These are phyloP conservation scores for Pionites leucogaster DNA, from an alignment of 2,113 vertebrate species.

Conservation along the genomic window DNA sequence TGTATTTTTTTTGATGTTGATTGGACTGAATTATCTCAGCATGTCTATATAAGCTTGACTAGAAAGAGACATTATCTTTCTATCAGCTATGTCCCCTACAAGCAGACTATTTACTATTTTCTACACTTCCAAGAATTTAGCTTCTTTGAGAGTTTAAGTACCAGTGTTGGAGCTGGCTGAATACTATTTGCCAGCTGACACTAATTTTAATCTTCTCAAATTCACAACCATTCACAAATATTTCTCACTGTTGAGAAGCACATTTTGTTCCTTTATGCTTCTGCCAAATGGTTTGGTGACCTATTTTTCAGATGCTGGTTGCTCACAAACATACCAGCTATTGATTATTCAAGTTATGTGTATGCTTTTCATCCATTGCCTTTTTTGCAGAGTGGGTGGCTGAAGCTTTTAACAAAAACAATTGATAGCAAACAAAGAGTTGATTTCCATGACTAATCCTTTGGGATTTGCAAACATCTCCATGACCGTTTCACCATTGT, in stretches of 20 bases:
- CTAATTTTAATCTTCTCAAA: background rate
- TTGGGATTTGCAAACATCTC: background rate
- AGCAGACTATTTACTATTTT: background rate
- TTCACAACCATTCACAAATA: background rate
- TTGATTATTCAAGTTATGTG: background rate
- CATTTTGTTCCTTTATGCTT: background rate
- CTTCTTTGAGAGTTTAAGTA: background rate
- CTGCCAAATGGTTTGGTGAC: background rate
- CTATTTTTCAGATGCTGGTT: background rate
- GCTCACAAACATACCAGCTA: background rate
- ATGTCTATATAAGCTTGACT: background rate
- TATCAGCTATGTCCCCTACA: background rate
- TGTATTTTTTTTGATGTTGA: background rate
- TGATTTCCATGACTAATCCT: background rate
- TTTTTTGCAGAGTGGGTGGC: background rate
- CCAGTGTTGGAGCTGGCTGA: background rate
- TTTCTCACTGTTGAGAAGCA: background rate
- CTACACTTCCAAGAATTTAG: background rate
- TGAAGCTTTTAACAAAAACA: background rate
- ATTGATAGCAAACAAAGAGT: background rate
- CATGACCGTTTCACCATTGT: background rate
- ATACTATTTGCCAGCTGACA: background rate
- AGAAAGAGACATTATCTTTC: background rate
- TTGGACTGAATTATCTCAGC: background rate
- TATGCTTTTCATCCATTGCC: background rate